A percentile compares a stretch with the other conserved stretches of the same genome.
Conservation (phyloP, 2,888 invertebrate species). For the Tuberolachnus salignus region DNA sequence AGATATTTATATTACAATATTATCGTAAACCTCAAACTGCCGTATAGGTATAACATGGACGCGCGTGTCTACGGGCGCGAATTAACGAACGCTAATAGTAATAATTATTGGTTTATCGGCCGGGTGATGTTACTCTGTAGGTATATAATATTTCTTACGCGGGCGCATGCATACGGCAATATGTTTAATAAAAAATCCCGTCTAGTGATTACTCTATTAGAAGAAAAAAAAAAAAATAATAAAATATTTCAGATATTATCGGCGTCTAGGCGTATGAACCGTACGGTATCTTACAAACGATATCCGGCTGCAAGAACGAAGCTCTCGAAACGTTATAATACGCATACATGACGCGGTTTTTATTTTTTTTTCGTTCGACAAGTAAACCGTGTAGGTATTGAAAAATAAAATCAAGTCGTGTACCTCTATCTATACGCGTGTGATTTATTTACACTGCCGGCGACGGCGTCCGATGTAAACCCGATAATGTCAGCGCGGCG, state of each 20-base stretch:
- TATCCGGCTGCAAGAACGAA: background rate
- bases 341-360: background rate
- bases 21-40: conserved; percentile 6
- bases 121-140: too few species aligned
- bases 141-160: too few species aligned
- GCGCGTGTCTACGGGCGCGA: conserved; percentile 29
- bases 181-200: background rate
- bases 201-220: conserved; percentile 27
- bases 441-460: conserved; percentile 14
- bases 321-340: background rate
- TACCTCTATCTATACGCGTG: background rate
- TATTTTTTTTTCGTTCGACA: background rate
- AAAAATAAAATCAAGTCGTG: conserved; percentile 19
- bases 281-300: background rate
- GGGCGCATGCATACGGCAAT: background rate
- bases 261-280: background rate
- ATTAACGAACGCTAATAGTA: conserved; percentile 50
- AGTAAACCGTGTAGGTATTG: background rate
- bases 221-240: conserved; percentile 22
- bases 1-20: background rate
- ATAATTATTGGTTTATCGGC: conserved; percentile 41
- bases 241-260: conserved; percentile 34
- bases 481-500: conserved; percentile 14
- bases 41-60: too few species aligned
- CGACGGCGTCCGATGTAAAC: background rate